Evolutionary conservation across 2,888 invertebrate species (phyloP).

Genomic region (Cheiracanthium punctorium): DNA sequence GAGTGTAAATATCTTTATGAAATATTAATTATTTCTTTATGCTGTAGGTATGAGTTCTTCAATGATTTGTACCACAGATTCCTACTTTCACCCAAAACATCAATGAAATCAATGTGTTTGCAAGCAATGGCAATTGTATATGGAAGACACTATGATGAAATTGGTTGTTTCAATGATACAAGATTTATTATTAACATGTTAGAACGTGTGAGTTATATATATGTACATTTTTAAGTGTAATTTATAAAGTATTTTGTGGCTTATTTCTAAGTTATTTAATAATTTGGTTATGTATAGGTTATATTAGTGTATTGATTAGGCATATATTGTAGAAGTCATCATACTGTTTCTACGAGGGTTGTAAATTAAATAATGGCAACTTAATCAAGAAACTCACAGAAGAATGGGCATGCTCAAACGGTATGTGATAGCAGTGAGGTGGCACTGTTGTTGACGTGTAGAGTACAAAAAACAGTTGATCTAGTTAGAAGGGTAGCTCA

Average conservation of each 20-base stretch:
- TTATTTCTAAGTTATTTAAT: neutral
- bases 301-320: too few species aligned
- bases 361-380: too few species aligned
- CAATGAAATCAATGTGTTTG: conserved; percentile 98
- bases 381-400: too few species aligned
- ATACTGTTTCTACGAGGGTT: too few species aligned
- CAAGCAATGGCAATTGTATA: conserved; percentile 99
- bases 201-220: conserved; percentile 84
- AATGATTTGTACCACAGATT: conserved; percentile 99
- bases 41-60: conserved; percentile 92
- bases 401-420: too few species aligned
- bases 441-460: too few species aligned
- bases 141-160: conserved; percentile 95
- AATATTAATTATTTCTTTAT: conserved; percentile 24
- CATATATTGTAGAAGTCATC: too few species aligned
- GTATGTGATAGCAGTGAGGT: too few species aligned
- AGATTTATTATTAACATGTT: conserved; percentile 96
- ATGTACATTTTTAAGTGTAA: too few species aligned
- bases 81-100: conserved; percentile 89
- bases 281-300: neutral
- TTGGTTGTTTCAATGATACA: conserved; percentile 97
- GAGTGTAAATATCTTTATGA: neutral
- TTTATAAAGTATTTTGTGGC: neutral
- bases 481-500: too few species aligned
- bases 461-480: too few species aligned